These are phyloP conservation scores for Autographa pulchrina DNA, from an alignment of 2,888 invertebrate genomes.

Conservation along the genomic window DNA sequence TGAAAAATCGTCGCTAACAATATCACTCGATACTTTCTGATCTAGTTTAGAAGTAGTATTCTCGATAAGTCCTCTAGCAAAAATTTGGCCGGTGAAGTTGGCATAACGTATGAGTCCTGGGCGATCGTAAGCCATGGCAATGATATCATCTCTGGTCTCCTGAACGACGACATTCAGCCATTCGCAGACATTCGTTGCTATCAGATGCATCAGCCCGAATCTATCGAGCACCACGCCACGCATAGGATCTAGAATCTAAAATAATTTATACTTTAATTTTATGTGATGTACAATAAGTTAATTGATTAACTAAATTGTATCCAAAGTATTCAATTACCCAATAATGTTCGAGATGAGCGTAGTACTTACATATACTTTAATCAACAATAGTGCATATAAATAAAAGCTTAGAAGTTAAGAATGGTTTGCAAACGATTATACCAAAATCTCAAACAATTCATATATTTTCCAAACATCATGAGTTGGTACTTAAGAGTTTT, in stretches of 20 bases:
- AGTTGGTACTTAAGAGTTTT: neutral
- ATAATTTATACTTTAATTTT: too few relatives aligned
- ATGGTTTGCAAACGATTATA: too few relatives aligned
- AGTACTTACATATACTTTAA: too few relatives aligned
- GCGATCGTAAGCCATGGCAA: slow-evolving; percentile 81
- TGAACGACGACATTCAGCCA: slow-evolving; percentile 97
- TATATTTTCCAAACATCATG: neutral
- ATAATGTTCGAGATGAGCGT: too few relatives aligned
- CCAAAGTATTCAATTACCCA: too few relatives aligned
- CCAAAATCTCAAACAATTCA: neutral
- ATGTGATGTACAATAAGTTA: too few relatives aligned
- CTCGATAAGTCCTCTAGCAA: slow-evolving; percentile 67
- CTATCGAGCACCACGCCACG: slow-evolving; percentile 88
- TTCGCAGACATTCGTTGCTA: slow-evolving; percentile 97
- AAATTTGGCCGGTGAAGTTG: slow-evolving; percentile 74
- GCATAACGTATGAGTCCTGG: slow-evolving; percentile 77
- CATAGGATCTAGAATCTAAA: slow-evolving; percentile 85
- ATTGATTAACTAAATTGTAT: too few relatives aligned
- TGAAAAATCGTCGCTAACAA: slow-evolving; percentile 50
- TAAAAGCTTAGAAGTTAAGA: too few relatives aligned
- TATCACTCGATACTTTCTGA: slow-evolving; percentile 31
- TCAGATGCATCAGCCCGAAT: slow-evolving; percentile 97
- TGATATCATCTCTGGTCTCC: slow-evolving; percentile 96
- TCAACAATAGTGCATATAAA: too few relatives aligned
- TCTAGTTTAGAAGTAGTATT: slow-evolving; percentile 69